These are phyloP conservation scores for Tautogolabrus adspersus DNA, from an alignment of 2,113 vertebrate genomes.

Conservation along the genomic window DNA sequence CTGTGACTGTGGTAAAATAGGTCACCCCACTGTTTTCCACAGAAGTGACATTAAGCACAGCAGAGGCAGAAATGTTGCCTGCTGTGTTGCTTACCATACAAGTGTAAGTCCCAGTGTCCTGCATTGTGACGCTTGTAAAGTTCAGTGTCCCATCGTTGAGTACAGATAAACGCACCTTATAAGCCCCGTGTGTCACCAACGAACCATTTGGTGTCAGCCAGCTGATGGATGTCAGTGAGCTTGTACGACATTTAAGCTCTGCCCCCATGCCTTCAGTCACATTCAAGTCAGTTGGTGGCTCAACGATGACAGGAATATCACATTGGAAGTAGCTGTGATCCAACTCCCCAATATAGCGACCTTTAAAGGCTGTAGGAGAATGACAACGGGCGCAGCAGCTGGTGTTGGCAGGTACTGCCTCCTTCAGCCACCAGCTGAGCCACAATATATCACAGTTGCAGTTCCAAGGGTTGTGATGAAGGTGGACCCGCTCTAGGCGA, in stretches of 20 bases:
- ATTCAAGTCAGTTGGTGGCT: conserved; percentile 90
- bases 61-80: conserved; percentile 96
- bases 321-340: conserved; percentile 97
- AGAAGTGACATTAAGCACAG: conserved; percentile 95
- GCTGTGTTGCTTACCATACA: conserved; percentile 98
- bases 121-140: conserved; percentile 94
- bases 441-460: conserved; percentile 87
- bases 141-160: conserved; percentile 96
- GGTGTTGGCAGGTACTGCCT: conserved; percentile 84
- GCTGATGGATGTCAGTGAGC: conserved; percentile 93
- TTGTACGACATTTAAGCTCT: conserved; percentile 96
- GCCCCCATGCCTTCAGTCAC: conserved; percentile 92
- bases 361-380: conserved; percentile 76
- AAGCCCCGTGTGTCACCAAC: conserved; percentile 93
- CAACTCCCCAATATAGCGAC: conserved; percentile 85
- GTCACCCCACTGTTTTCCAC: conserved; percentile 92
- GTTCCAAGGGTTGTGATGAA: conserved; percentile 86
- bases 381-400: conserved; percentile 86
- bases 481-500: conserved; percentile 83
- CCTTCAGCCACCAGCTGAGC: conserved; percentile 86
- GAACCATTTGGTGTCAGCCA: conserved; percentile 98
- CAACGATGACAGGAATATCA: conserved; percentile 94
- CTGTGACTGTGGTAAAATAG: conserved; percentile 97
- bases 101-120: conserved; percentile 97
- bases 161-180: conserved; percentile 93